Evolutionary conservation across 2,888 invertebrate species (phyloP), one percentile per base, ranked within the genome.

Genomic region (Phragmatobia fuliginosa): DNA sequence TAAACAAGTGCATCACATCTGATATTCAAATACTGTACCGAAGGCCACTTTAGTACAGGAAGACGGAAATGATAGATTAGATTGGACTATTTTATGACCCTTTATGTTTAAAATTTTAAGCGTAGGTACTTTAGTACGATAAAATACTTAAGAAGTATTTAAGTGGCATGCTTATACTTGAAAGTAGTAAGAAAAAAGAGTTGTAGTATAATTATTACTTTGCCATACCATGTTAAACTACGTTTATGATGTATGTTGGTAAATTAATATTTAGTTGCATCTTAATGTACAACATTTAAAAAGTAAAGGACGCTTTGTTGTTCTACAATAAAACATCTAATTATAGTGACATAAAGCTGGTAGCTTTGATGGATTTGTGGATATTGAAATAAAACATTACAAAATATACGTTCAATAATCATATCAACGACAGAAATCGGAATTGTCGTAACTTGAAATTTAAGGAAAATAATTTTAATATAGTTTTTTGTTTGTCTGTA

Each of bases 1-100:
- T 66, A 73, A 76, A 77, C 77, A 81, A 74, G 73, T 71, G 65
- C 68, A 67, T 60, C 62, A 63, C 66, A 62, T 73, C 66, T 69
- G 61, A 65, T 68, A 76, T 79, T 72, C 64, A 68, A 71, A 75
- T 76, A 59, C 63, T 72, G 67, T 62, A 68, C 69, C 72, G 67
- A 78, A 79, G 71, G 49, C 69, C 68, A 67, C 41, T 66, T 64
- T 70, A 63, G 67, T 73, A 76, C 75, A 70, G 75, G 72, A 74
- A 72, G 67, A 52, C 28, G 63, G 45, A 58, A 72, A 67, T 68
- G 66, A 61, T 69, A 74, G 68, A 75, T 75, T 58, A 74, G 71
- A 75, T 74, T 73, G 66, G 61, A 75, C 62, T 64, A 75, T 21
- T 62, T 64, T 49, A 49, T 21, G 61, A 58, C 61, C 61, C n/a